These are phyloP conservation scores for Phocoena sinus DNA, from an alignment of 2,113 vertebrate genomes.

Conservation along the genomic window DNA sequence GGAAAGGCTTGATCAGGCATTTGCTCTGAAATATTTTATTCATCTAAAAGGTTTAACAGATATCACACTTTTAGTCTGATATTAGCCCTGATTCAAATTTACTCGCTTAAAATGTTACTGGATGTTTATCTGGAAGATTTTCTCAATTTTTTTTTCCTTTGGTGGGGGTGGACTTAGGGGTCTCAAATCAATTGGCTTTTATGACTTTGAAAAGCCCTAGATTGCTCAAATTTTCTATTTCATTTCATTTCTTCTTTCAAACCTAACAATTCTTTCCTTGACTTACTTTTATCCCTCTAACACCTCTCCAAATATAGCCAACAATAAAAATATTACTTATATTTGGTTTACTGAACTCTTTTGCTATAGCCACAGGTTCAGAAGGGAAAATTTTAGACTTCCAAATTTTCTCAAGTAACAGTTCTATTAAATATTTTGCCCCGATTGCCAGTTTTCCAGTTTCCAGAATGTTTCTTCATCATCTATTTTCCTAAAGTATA, in stretches of 20 bases:
- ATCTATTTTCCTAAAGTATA: neutral
- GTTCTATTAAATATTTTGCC: neutral
- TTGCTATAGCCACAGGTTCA: neutral
- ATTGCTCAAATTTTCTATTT: neutral
- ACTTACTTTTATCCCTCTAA: neutral
- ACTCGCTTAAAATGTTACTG: neutral
- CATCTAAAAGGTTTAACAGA: neutral
- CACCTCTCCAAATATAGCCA: neutral
- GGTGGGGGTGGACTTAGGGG: rapidly evolving
- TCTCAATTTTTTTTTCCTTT: neutral
- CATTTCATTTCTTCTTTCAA: neutral
- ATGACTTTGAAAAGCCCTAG: neutral
- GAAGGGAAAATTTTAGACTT: neutral
- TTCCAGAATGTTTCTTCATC: neutral
- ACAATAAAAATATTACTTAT: neutral
- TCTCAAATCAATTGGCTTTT: neutral
- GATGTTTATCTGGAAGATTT: neutral
- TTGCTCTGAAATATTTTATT: neutral
- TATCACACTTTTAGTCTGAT: neutral
- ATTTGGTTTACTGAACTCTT: neutral
- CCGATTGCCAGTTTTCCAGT: neutral
- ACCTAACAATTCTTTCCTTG: neutral
- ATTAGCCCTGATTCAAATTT: neutral
- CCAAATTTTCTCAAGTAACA: neutral
- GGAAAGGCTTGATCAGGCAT: neutral